Evolutionary conservation across 2,113 vertebrate species (phyloP), one percentile per base, ranked within the genome.

Genomic region (Pelodiscus sinensis): DNA sequence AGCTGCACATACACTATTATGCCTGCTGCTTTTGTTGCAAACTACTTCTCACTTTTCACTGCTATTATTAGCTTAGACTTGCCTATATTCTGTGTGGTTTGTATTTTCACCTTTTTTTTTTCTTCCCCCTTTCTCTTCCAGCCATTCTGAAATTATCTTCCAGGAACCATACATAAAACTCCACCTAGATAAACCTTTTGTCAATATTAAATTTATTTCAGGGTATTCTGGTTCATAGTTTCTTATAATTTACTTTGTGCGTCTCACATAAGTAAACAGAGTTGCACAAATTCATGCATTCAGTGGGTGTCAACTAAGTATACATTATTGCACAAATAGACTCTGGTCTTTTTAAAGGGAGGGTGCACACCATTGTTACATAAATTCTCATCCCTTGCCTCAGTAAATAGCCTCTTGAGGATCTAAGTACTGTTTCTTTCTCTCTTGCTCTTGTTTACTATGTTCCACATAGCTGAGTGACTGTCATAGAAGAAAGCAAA

Each of bases 191-290:
- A 88, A 88, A 92, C 86, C 92, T 94, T 86, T 55, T 87, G 52
- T 88, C 83, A 85, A 85, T 87, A 94, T 87, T 60, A 89, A 13
- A 68, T 84, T 91, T 81, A 89, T 84, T 86, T 92, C 83, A 58
- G 92, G 79, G 25, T 83, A 82, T 85, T 89, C 87, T 96, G 81
- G 24, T 94, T 94, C 90, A 82, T 87, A 71, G 24, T 3, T 25
- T 60, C 84, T 22, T 82, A 94, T 84, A 88, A 88, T 16, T 24
- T 68, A 58, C 77, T 92, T 92, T 93, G 51, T 15, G 4, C 2
- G 10, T 82, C 38, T 95, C 29, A 57, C 92, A 85, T 82, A 89
- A 90, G 25, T 58, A 15, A 4, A 44, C 50, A 81, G 29, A n/a
- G 31, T 84, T 80, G 50, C 82, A 44, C 8, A 92, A 79, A 81